Evolutionary conservation across 2,797 vertebrate genomes (phyloP), one percentile per base, ranked within the genome.

Genomic region (Darevskia nairensis): DNA sequence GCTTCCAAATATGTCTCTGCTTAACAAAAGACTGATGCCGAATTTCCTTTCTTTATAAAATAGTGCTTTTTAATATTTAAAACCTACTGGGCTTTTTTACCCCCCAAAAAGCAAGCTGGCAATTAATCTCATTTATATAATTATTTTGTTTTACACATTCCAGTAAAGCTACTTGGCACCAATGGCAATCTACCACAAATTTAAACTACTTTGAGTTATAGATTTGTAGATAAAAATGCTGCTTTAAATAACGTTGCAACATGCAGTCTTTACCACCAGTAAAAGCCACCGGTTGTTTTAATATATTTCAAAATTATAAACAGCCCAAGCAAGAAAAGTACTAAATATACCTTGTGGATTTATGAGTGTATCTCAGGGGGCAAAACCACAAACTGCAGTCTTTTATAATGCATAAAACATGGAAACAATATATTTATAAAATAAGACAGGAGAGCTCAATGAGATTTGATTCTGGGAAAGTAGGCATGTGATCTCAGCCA

Each of bases 111-210:
- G 89, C 66, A 91, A 89, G 90, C 46, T 76, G 77, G 8, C 4
- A 87, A 46, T 80, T 83, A 76, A 77, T 79, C 17, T 50, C 3
- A 39, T 69, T 75, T 8, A 4, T 86, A 68, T 1, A 82, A 3
- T 55, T 55, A 82, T 61, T 64, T 79, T 77, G 32, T 74, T 39
- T 81, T 69, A 89, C 55, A 7, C 32, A 11, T 89, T 91, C 64
- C 78, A 89, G 21, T 66, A 90, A 91, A 90, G 86, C 84, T 66
- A 80, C 74, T 39, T 71, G 41, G 78, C 80, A 55, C 21, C 89
- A 85, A 89, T 29, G 69, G 79, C 1, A 59, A 75, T 46, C 82
- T 6, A 4, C 21, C 80, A 6, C 66, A 29, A 76, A 93, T 90
- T 88, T 80, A 46, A 41, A 15, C 76, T 50, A 89, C 3, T 69